Base-by-base conservation (phyloP, 2,888 invertebrate genomes). In the Epicampocera succincta region DNA sequence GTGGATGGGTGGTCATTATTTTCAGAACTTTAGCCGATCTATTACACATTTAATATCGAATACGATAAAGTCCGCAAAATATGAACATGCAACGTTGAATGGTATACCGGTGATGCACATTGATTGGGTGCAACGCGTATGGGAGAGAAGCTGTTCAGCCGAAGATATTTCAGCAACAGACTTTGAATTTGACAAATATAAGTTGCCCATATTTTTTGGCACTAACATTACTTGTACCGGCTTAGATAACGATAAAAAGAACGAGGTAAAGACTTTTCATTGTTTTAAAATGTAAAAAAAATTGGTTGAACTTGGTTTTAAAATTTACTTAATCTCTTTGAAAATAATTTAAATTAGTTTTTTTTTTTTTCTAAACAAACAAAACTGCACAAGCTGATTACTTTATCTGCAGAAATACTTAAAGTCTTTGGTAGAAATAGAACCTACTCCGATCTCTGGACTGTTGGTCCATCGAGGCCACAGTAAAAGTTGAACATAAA, bases 31-130 rank as follows among this genome's bases (percentile, higher is more conserved):
- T 60, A 93, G 93, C 11, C 92, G 92, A 33, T 92, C 93, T 69
- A 94, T 95, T 0, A 98, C 97, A 8, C 97, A 98, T 91, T 92
- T 98, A 19, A 92, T 98, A 2, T 95, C 97, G 1, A 94, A 94
- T 86, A 94, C 94, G 33, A 95, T 96, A 0, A 92, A 94, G 80
- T 95, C 96, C 0, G 94, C 94, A 73, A 96, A 96, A 90, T 96
- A 96, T 89, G 93, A 94, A 91, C 95, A 90, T 69, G 91, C 90
- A 2, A 88, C 88, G 0, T 81, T 90, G 4, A 88, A 88, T 69
- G 87, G 85, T 3, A 93, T 95, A 76, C 94, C 95, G 38, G 92
- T 98, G 11, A 95, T 98, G 94, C 92, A 93, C 4, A 93, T 93
- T 9, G 92, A 93, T 15, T 98, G 98, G 98, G 92, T 98, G 0